Evolutionary conservation across 2,113 vertebrate species (phyloP), one percentile per base, ranked within the genome.

Genomic region (Stegastes partitus): DNA sequence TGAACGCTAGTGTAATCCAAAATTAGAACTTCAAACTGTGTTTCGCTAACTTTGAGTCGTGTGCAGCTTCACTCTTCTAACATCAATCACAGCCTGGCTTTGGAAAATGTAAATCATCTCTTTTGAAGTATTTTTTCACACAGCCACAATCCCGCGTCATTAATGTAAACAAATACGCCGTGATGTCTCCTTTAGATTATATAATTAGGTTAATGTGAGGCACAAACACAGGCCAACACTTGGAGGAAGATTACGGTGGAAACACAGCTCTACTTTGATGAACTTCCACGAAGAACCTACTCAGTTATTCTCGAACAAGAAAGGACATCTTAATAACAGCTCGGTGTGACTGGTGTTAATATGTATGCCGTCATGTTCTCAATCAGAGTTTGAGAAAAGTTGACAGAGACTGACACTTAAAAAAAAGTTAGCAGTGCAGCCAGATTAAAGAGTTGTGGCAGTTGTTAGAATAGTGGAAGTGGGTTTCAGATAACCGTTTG

Each of bases 341-440:
- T 78, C 59, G 1, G n/a, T 44, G 74, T 50, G 61, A 89, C 67
- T 92, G 87, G 90, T 92, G 83, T 34, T 89, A 85, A 90, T 86
- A 89, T 92, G 77, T 58, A 91, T 88, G 84, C 21, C 3, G 19
- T 69, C 84, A 74, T 83, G 76, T 86, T 83, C 81, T 77, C 73
- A 62, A 81, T 89, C 87, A 62, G 82, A 87, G 86, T 67, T 62
- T 68, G 49, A 54, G 69, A 53, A 77, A 84, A 89, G 81, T 87
- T 86, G 87, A 87, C 77, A 66, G 79, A 81, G 75, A 81, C 50
- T 63, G 66, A 91, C 45, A 15, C 69, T 51, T 70, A 74, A 22
- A 62, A 71, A n/a, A 81, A 92, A 90, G 90, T 89, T 90, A 50
- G 19, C 44, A 74, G 75, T 42, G 57, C n/a, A 49, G 55, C 62